phyloP scores from a whole-genome alignment of 2,113 vertebrate genomes.

The Pteronura brasiliensis region DNA sequence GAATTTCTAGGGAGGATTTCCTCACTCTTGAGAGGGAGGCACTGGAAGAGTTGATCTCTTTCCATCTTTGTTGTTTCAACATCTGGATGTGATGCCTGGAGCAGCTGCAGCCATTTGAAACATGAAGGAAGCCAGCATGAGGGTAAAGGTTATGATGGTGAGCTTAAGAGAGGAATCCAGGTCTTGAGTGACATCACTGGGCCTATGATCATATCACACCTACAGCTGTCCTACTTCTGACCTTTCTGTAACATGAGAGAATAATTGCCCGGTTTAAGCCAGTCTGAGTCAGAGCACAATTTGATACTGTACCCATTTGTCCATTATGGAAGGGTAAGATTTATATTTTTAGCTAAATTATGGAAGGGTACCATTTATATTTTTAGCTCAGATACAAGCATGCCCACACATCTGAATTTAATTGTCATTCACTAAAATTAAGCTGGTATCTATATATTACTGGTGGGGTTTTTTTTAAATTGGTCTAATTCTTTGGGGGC shows the following conservation, averaged over 20 bases:
- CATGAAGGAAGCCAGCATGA: neutral
- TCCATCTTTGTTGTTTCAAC: neutral
- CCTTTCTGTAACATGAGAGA: neutral
- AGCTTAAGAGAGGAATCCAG: neutral
- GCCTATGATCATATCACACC: neutral
- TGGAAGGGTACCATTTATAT: neutral
- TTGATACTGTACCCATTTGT: neutral
- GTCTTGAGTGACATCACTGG: neutral
- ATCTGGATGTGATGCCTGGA: neutral
- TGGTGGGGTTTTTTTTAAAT: neutral
- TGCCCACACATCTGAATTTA: neutral
- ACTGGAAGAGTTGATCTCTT: neutral
- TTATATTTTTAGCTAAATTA: neutral
- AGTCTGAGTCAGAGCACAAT: neutral
- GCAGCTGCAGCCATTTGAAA: neutral
- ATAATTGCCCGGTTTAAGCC: neutral
- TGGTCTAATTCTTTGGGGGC: neutral
- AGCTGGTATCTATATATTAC: neutral
- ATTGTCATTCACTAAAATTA: neutral
- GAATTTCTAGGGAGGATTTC: neutral
- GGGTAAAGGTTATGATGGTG: neutral
- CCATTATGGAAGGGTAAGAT: neutral
- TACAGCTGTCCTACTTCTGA: neutral
- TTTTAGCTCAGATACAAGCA: neutral
- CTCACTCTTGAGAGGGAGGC: neutral